These are phyloP conservation scores for Zeugodacus cucurbitae DNA, from an alignment of 1,140 invertebrate genomes.

Conservation along the genomic window DNA sequence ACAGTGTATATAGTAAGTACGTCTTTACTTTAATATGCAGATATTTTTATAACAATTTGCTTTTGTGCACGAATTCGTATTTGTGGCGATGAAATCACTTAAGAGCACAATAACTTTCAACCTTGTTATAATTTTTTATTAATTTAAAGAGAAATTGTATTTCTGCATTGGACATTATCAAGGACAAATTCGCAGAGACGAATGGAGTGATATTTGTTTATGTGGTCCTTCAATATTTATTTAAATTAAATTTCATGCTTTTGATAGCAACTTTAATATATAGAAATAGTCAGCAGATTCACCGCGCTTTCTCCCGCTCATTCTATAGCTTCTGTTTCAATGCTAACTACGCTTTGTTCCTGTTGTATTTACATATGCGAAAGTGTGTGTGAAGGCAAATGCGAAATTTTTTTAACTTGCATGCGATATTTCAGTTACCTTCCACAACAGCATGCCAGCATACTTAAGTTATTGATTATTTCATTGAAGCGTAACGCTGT, in stretches of 20 bases:
- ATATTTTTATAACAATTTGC: not conserved
- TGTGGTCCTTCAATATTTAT: not conserved
- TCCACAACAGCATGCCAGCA: not conserved
- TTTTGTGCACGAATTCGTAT: not conserved
- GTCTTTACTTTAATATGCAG: not conserved
- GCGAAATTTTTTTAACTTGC: too few species aligned
- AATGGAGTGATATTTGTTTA: not conserved
- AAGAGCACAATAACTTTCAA: slow-evolving; percentile 17
- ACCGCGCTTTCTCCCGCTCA: not conserved
- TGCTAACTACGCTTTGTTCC: not conserved
- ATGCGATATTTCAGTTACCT: not conserved
- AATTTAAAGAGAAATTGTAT: not conserved
- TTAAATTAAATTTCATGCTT: not conserved
- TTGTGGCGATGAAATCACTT: slow-evolving; percentile 6
- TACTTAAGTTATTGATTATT: slow-evolving; percentile 24
- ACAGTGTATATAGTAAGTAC: not conserved
- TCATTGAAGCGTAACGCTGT: not conserved
- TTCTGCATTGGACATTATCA: not conserved
- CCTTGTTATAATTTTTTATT: not conserved
- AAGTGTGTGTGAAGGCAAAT: not conserved
- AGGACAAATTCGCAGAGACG: not conserved
- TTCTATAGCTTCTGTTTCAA: not conserved
- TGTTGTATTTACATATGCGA: not conserved
- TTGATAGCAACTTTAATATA: not conserved
- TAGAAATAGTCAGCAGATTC: not conserved